phyloP scores from a whole-genome alignment of 2,888 invertebrate species.

The Lamellibrachia columna region DNA sequence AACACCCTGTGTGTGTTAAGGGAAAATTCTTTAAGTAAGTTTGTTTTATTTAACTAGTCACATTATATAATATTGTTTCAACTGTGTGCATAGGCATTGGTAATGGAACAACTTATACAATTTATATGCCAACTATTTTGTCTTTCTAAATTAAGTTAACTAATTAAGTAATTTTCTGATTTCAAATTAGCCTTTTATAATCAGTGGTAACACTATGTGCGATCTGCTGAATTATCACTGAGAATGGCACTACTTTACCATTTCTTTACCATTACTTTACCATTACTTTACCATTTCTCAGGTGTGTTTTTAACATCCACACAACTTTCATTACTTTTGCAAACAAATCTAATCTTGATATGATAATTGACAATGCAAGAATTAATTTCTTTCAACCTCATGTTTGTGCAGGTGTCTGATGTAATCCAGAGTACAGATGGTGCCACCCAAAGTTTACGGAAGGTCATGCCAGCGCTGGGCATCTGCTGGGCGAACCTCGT shows the following conservation, averaged over 20 bases:
- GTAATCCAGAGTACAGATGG: slow-evolving; percentile 20
- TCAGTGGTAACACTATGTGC: neutral
- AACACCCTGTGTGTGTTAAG: neutral
- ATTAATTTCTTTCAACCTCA: neutral
- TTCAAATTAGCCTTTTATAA: neutral
- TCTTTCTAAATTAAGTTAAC: neutral
- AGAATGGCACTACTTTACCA: neutral
- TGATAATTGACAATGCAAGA: too few species aligned
- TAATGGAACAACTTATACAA: neutral
- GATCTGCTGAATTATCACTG: neutral
- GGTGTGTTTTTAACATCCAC: neutral
- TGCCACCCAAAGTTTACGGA: slow-evolving; percentile 24
- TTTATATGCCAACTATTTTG: neutral
- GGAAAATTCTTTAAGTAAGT: neutral
- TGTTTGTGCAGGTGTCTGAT: slow-evolving; percentile 35
- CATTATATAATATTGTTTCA: neutral
- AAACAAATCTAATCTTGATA: neutral
- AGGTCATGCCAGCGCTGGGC: slow-evolving; percentile 72
- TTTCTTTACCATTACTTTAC: too few species aligned
- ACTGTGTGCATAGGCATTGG: neutral
- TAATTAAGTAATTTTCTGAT: neutral
- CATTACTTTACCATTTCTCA: neutral
- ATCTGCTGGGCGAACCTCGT: slow-evolving; percentile 76
- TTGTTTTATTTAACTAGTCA: neutral
- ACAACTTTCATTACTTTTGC: neutral